Evolutionary conservation across 2,113 vertebrate species (phyloP).

Genomic region (Odocoileus virginianus): DNA sequence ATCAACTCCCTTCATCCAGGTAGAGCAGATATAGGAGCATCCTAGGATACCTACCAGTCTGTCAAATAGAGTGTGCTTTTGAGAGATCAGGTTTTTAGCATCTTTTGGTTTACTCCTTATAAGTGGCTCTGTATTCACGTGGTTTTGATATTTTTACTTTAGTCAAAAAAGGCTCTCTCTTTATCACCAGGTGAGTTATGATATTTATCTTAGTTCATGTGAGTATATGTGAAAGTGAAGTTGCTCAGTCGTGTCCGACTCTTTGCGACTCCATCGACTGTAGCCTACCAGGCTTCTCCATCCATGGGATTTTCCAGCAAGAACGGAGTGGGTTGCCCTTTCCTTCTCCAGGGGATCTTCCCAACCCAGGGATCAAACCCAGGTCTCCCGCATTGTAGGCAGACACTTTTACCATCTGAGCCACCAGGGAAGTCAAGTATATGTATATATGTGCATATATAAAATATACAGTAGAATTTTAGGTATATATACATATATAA

Average conservation of each 20-base stretch:
- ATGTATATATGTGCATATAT: not conserved
- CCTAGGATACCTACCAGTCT: not conserved
- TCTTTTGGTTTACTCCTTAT: not conserved
- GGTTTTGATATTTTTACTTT: not conserved
- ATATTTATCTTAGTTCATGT: not conserved
- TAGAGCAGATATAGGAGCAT: not conserved
- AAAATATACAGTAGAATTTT: not conserved
- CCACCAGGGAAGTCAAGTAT: not conserved
- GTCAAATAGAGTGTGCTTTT: not conserved
- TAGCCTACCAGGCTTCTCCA: not conserved
- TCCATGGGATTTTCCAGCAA: not conserved
- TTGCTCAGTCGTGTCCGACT: fast-evolving
- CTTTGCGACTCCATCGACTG: fast-evolving
- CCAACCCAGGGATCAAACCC: not conserved
- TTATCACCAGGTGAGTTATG: not conserved
- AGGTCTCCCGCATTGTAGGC: not conserved
- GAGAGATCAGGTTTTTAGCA: not conserved
- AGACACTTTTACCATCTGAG: not conserved
- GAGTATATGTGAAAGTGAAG: not conserved
- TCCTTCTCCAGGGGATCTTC: not conserved
- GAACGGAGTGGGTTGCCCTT: not conserved
- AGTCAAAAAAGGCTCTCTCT: not conserved
- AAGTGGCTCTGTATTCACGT: not conserved
- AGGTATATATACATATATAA: not conserved
- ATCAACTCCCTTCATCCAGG: not conserved